A percentile compares a stretch with the other conserved stretches of the same genome.
These are phyloP conservation scores for Sapayoa aenigma DNA, from an alignment of 2,113 vertebrate species.

Conservation along the genomic window DNA sequence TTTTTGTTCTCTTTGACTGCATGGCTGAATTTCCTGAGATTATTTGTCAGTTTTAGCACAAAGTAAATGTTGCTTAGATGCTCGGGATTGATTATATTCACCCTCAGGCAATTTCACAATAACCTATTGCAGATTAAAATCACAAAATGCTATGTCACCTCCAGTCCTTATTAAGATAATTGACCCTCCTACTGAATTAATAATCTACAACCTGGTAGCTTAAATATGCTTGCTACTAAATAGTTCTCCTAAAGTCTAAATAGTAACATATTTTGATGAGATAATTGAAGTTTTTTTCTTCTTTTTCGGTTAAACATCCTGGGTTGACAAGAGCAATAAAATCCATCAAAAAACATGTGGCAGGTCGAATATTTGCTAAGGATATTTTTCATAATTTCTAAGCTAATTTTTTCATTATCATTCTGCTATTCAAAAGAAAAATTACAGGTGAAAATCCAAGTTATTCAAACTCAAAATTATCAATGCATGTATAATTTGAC, in stretches of 20 bases:
- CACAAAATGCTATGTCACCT: constrained; percentile 35
- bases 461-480: neutral
- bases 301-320: neutral
- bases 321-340: neutral
- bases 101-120: constrained; percentile 15
- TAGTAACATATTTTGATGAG: neutral
- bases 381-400: neutral
- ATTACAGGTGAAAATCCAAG: constrained; percentile 1
- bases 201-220: constrained; percentile 23
- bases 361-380: neutral
- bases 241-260: neutral
- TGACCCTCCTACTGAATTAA: constrained; percentile 47
- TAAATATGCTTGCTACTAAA: neutral
- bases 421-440: constrained; percentile 9
- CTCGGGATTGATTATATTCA: constrained; percentile 42
- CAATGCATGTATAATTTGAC: neutral
- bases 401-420: neutral
- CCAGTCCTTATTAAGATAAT: constrained; percentile 29
- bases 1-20: neutral
- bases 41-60: constrained; percentile 36
- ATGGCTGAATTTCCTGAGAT: neutral
- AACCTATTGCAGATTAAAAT: constrained; percentile 48
- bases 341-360: neutral
- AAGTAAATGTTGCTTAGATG: constrained; percentile 46
- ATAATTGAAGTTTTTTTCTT: neutral